A percentile compares a stretch with the other conserved stretches of the same genome.
Evolutionary conservation across 2,113 vertebrate genomes (phyloP).

Genomic region (Upupa epops): DNA sequence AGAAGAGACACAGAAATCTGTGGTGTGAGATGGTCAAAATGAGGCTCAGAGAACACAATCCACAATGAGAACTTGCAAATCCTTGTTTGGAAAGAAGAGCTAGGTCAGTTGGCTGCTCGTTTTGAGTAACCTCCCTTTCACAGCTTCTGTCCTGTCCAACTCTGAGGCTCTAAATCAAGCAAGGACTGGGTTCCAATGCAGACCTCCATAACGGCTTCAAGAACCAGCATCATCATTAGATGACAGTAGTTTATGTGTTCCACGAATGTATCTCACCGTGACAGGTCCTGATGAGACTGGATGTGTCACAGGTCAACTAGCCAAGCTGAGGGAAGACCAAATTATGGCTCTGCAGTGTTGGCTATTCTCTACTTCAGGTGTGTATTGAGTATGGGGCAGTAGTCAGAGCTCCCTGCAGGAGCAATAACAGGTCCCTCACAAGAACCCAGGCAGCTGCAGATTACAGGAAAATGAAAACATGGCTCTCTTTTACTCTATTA

Average conservation of each 20-base stretch:
- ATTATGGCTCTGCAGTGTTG: background rate
- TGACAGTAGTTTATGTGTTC: background rate
- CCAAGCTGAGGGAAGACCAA: background rate
- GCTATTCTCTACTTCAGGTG: background rate
- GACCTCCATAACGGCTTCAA: background rate
- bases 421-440: background rate
- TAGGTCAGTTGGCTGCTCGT: background rate
- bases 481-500: background rate
- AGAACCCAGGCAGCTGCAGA: background rate
- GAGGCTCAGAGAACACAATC: background rate
- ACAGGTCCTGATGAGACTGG: background rate
- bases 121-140: background rate
- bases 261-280: background rate
- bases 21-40: rapidly evolving
- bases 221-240: background rate
- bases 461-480: background rate
- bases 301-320: background rate
- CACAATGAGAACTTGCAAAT: background rate
- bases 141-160: background rate
- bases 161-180: background rate
- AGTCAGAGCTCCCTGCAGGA: background rate
- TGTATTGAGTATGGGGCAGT: background rate
- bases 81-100: background rate
- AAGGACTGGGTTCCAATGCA: background rate
- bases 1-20: background rate